A percentile compares a stretch with the other conserved stretches of the same genome.
These are phyloP conservation scores for Diaprepes abbreviatus DNA, from an alignment of 2,888 invertebrate genomes.

Conservation along the genomic window DNA sequence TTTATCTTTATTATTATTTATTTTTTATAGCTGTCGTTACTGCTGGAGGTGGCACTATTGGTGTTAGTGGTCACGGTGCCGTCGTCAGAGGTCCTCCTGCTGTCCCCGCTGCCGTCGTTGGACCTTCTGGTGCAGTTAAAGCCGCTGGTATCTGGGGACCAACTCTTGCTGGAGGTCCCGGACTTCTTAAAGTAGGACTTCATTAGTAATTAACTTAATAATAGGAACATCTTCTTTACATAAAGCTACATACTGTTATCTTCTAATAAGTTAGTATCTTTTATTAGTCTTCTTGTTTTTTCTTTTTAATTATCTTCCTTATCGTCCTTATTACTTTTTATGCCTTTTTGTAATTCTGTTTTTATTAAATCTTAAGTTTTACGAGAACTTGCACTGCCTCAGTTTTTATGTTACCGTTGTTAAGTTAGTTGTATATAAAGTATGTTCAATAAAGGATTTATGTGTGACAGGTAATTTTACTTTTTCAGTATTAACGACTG, in stretches of 20 bases:
- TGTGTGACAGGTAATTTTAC: too few relatives aligned
- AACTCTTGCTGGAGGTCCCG: constrained; percentile 26
- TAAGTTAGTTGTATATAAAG: not conserved
- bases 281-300: too few relatives aligned
- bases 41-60: constrained; percentile 40
- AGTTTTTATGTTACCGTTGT: constrained; percentile 5
- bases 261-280: too few relatives aligned
- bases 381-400: not conserved
- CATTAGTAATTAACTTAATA: constrained; percentile 1
- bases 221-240: not conserved
- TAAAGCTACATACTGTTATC: too few relatives aligned
- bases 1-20: too few relatives aligned
- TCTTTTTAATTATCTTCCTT: not conserved
- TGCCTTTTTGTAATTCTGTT: not conserved
- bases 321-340: not conserved
- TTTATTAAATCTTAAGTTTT: not conserved
- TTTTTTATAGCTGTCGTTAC: constrained; percentile 35
- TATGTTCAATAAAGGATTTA: constrained; percentile 17
- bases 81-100: constrained; percentile 38
- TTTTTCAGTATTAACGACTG: too few relatives aligned
- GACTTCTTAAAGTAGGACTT: not conserved
- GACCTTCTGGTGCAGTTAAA: constrained; percentile 41
- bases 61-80: constrained; percentile 39
- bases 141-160: constrained; percentile 42
- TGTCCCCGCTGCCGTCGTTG: constrained; percentile 29